These are phyloP conservation scores for Clepsis dumicolana DNA, from an alignment of 2,888 invertebrate genomes.

Conservation along the genomic window DNA sequence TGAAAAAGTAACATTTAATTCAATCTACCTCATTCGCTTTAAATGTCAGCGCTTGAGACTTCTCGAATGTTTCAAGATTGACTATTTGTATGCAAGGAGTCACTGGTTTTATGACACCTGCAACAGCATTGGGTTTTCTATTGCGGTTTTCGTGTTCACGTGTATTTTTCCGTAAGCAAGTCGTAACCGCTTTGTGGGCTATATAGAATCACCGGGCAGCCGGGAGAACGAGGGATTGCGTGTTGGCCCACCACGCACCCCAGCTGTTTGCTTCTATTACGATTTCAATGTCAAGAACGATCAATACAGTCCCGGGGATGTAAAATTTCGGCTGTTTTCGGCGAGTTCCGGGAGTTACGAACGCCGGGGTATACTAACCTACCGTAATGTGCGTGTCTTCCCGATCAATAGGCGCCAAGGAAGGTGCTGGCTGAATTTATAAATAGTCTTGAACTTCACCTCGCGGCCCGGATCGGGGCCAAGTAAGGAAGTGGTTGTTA, in stretches of 20 bases:
- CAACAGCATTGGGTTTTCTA: conserved; percentile 25
- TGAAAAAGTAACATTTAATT: conserved; percentile 25
- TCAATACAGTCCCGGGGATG: conserved; percentile 83
- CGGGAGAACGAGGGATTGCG: conserved; percentile 62
- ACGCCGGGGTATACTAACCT: conserved; percentile 80
- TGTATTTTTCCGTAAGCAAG: conserved; percentile 8
- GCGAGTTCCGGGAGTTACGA: conserved; percentile 79
- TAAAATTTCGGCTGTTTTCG: conserved; percentile 83
- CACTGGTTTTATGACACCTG: conserved; percentile 27
- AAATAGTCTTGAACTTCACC: conserved; percentile 86
- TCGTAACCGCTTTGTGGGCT: conserved; percentile 27
- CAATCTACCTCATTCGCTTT: conserved; percentile 13
- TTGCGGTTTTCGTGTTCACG: conserved; percentile 15
- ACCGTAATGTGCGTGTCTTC: conserved; percentile 83
- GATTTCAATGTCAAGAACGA: conserved; percentile 86
- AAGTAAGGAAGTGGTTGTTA: conserved; percentile 67
- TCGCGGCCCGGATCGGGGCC: conserved; percentile 71
- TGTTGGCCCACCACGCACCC: conserved; percentile 75
- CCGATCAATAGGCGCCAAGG: conserved; percentile 81
- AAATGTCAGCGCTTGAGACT: conserved; percentile 21
- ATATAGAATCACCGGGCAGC: conserved; percentile 43
- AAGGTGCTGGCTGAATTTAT: conserved; percentile 78
- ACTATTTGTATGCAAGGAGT: conserved; percentile 32
- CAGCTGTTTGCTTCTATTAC: conserved; percentile 84
- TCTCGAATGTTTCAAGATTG: conserved; percentile 15